Percentiles rank a stretch among this genome's conserved stretches.
phyloP scores from a whole-genome alignment of 2,113 vertebrate species.

The Gasterosteus nipponicus region DNA sequence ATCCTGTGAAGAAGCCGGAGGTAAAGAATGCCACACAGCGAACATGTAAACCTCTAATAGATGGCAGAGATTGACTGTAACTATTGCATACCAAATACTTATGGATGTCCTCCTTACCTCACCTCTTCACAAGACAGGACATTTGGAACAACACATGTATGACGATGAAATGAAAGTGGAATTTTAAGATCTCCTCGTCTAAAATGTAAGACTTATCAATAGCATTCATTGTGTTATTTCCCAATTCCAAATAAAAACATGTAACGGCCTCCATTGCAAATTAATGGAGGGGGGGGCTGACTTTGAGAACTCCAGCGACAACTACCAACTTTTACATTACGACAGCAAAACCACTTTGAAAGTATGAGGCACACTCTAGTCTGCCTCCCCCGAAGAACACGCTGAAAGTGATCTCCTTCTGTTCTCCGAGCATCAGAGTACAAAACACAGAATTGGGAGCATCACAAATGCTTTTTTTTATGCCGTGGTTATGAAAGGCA shows the following conservation, averaged over 20 bases:
- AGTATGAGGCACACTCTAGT: not conserved
- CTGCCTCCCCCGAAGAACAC: not conserved
- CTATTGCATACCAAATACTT: not conserved
- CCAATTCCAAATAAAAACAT: not conserved
- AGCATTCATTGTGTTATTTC: not conserved
- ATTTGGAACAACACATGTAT: not conserved
- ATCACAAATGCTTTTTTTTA: conserved; percentile 16
- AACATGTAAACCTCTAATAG: not conserved
- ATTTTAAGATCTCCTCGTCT: not conserved
- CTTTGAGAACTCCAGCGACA: conserved; percentile 27
- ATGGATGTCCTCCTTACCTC: not conserved
- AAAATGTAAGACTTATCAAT: not conserved
- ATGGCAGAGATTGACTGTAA: not conserved
- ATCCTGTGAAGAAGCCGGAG: not conserved
- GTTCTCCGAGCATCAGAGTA: conserved; percentile 10
- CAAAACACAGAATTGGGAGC: conserved; percentile 9
- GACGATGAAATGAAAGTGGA: not conserved
- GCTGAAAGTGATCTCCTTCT: not conserved
- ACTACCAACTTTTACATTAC: conserved; percentile 5
- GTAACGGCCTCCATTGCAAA: not conserved
- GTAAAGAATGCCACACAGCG: not conserved
- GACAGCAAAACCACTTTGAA: conserved; percentile 17
- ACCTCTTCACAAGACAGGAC: not conserved
- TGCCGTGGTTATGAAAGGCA: conserved; percentile 9
- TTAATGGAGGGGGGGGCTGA: conserved; percentile 5